Evolutionary conservation across 1,140 invertebrate species (phyloP).

Genomic region (Drosophila leontia): DNA sequence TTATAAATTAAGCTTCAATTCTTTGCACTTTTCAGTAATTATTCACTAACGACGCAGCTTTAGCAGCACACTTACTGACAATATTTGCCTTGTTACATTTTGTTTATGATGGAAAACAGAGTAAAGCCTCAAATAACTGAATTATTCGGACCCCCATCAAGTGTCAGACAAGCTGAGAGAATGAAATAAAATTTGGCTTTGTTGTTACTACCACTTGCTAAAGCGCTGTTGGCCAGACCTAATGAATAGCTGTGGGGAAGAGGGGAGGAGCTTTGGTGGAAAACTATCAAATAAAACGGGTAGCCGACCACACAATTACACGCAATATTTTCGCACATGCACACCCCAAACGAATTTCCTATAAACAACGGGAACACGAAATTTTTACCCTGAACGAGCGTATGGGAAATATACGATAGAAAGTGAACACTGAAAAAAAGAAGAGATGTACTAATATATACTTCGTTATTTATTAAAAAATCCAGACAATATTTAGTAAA

Average conservation of each 20-base stretch:
- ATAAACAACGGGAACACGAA: slow-evolving; percentile 18
- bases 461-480: background rate
- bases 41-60: background rate
- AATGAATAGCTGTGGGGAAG: slow-evolving; percentile 56
- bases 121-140: background rate
- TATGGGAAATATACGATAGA: slow-evolving; percentile 11
- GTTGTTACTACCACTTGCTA: slow-evolving; percentile 25
- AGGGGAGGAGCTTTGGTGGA: slow-evolving; percentile 11
- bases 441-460: no score
- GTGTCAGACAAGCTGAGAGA: slow-evolving; percentile 11
- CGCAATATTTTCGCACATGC: slow-evolving; percentile 31
- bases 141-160: slow-evolving; percentile 23
- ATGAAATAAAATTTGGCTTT: slow-evolving; percentile 3
- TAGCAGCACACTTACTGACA: background rate
- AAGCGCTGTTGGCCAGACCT: slow-evolving; percentile 40
- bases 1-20: no score
- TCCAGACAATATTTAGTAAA: background rate
- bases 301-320: slow-evolving; percentile 46
- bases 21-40: background rate
- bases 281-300: slow-evolving; percentile 67
- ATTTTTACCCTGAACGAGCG: slow-evolving; percentile 48
- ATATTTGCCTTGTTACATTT: slow-evolving; percentile 7
- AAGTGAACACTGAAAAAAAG: background rate
- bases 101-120: background rate
- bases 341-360: slow-evolving; percentile 10